Evolutionary conservation across 1,140 invertebrate species (phyloP).

Genomic region (Pseudomyrmex pallidus): DNA sequence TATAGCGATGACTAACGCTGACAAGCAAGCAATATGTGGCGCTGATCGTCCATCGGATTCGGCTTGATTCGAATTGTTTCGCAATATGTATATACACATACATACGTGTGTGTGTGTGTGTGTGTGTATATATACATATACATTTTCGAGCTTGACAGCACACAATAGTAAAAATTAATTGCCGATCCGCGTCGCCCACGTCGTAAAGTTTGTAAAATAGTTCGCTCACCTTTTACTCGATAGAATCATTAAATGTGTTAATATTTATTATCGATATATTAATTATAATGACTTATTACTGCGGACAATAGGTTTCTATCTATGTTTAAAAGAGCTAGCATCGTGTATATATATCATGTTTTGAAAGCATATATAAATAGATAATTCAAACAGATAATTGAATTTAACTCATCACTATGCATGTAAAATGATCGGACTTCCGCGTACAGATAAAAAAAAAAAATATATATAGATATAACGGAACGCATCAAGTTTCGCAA

Average conservation of each 20-base stretch:
- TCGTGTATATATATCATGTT: background rate
- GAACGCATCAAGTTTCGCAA: constrained; percentile 34
- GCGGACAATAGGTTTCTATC: background rate
- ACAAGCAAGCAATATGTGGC: constrained; percentile 34
- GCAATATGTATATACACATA: constrained; percentile 56
- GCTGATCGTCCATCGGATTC: constrained; percentile 22
- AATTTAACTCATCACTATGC: constrained; percentile 38
- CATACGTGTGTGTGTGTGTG: too few species aligned
- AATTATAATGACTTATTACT: constrained; percentile 47
- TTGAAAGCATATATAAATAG: background rate
- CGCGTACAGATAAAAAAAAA: constrained; percentile 1
- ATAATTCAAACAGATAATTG: constrained; percentile 23
- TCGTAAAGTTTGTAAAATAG: constrained; percentile 1
- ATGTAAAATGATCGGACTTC: constrained; percentile 39
- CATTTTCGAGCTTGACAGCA: too few species aligned
- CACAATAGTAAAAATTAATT: constrained; percentile 77
- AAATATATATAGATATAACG: background rate
- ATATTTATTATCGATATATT: constrained; percentile 43
- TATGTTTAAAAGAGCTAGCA: constrained; percentile 12
- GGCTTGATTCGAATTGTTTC: constrained; percentile 71
- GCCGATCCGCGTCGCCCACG: constrained; percentile 46
- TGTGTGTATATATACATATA: too few species aligned
- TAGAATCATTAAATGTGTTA: constrained; percentile 12
- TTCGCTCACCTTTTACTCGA: constrained; percentile 22
- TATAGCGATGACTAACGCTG: constrained; percentile 73